Evolutionary conservation across 1,140 invertebrate species (phyloP).

Genomic region (Drosophila auraria): DNA sequence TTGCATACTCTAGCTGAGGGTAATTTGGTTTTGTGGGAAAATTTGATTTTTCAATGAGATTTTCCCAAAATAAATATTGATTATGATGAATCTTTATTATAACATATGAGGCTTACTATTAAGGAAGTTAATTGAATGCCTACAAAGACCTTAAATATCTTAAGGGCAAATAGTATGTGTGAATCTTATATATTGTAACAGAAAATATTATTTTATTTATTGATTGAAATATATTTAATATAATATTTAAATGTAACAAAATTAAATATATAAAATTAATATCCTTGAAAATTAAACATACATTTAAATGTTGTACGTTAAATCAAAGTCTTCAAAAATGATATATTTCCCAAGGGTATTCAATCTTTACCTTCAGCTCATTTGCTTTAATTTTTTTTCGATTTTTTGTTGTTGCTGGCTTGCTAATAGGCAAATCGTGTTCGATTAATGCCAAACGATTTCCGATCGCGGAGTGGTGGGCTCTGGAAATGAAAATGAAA

Average conservation of each 20-base stretch:
- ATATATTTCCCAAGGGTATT: slow-evolving; percentile 6
- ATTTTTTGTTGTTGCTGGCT: slow-evolving; percentile 27
- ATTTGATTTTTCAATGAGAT: neutral
- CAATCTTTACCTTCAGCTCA: neutral
- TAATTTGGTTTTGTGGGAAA: neutral
- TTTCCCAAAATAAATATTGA: neutral
- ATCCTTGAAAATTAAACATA: neutral
- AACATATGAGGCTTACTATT: too few species aligned
- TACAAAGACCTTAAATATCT: too few species aligned
- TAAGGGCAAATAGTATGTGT: too few species aligned
- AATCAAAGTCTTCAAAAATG: neutral
- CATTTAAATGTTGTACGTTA: rapidly evolving
- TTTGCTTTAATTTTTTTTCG: slow-evolving; percentile 1
- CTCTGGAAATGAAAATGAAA: slow-evolving; percentile 41
- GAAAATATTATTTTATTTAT: too few species aligned
- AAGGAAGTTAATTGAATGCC: too few species aligned
- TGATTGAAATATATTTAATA: too few species aligned
- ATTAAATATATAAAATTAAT: neutral
- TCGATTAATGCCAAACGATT: slow-evolving; percentile 58
- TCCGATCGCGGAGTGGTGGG: slow-evolving; percentile 47
- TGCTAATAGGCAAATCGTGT: slow-evolving; percentile 80
- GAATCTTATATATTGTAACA: too few species aligned
- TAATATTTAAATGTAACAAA: neutral
- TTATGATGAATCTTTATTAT: neutral
- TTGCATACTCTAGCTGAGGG: neutral